Evolutionary conservation across 2,888 invertebrate genomes (phyloP), one percentile per base, ranked within the genome.

Genomic region (Odontocolon sp.): DNA sequence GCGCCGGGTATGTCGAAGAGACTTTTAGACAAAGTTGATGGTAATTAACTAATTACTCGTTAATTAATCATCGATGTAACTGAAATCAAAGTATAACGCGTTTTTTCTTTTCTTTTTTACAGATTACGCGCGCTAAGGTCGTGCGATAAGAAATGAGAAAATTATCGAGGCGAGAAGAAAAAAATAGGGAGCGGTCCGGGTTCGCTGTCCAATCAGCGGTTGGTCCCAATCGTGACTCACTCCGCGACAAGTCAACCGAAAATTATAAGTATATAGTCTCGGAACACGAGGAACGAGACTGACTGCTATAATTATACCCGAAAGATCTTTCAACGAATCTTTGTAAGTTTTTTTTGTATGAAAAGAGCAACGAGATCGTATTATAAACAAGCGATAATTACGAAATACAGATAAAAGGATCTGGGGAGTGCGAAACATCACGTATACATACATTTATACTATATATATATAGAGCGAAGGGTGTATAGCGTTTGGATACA

Each of bases 141-240:
- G n/a, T n/a, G n/a, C n/a, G 21, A 14, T n/a, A 57, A 45, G 18
- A 28, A 56, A 21, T 26, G n/a, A 23, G n/a, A 5, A 18, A 38
- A n/a, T 1, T 21, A 66, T 23, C 21, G 8, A 40, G 11, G 28
- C 31, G 40, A 40, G 31, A 40, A 31, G 14, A 11, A 33, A 40
- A 67, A 59, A 70, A n/a, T n/a, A 21, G 31, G 21, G 31, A 68
- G 50, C 68, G 23, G 42, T 73, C 21, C 61, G 52, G 66, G 33
- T 36, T 45, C 45, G 61, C 54, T 61, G 70, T 67, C 54, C 59
- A 45, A 23, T 57, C 64, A 66, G 59, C 59, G 67, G 56, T 68
- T 68, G 77, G 77, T 77, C 77, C 68, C 72, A 59, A 45, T 68
- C 50, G 68, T 68, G 72, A 77, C 50, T 68, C 67, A 64, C 71